Percentiles rank a stretch among this genome's conserved stretches.
Evolutionary conservation across 2,113 vertebrate genomes (phyloP).

Genomic region (Neogobius melanostomus): DNA sequence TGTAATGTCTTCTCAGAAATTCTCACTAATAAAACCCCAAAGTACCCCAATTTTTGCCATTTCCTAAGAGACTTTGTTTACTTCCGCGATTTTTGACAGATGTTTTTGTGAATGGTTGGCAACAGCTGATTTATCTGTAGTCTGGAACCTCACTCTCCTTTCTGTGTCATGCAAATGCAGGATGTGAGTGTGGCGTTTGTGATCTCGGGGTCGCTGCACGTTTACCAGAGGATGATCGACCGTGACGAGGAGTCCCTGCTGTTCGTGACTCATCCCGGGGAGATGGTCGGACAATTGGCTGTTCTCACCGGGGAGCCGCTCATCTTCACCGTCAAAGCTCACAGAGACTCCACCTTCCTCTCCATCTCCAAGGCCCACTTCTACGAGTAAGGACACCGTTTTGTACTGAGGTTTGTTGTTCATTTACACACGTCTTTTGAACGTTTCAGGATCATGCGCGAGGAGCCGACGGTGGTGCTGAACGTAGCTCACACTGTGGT

Average conservation of each 20-base stretch:
- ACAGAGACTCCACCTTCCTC: conserved; percentile 89
- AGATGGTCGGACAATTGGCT: conserved; percentile 91
- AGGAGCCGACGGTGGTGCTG: conserved; percentile 86
- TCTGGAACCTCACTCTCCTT: no score
- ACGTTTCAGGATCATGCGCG: conserved; percentile 87
- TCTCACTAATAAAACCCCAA: no score
- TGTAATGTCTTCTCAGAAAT: not conserved
- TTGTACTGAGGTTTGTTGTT: not conserved
- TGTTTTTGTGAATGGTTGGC: no score
- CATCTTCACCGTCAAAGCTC: conserved; percentile 90
- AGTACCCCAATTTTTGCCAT: no score
- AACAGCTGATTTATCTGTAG: no score
- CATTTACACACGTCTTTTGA: not conserved
- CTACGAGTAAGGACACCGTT: conserved; percentile 84
- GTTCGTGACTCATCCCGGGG: conserved; percentile 89
- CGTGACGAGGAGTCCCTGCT: conserved; percentile 87
- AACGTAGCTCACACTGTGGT: conserved; percentile 89
- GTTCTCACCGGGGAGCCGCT: conserved; percentile 94
- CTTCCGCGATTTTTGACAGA: no score
- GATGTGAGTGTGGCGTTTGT: conserved; percentile 90
- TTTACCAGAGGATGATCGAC: conserved; percentile 91
- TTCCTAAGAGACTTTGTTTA: no score
- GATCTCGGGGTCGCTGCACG: conserved; percentile 88
- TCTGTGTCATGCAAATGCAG: conserved; percentile 71
- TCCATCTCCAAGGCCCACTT: conserved; percentile 93